A percentile compares a stretch with the other conserved stretches of the same genome.
phyloP scores from a whole-genome alignment of 2,888 invertebrate genomes.

The Abscondita cerata region DNA sequence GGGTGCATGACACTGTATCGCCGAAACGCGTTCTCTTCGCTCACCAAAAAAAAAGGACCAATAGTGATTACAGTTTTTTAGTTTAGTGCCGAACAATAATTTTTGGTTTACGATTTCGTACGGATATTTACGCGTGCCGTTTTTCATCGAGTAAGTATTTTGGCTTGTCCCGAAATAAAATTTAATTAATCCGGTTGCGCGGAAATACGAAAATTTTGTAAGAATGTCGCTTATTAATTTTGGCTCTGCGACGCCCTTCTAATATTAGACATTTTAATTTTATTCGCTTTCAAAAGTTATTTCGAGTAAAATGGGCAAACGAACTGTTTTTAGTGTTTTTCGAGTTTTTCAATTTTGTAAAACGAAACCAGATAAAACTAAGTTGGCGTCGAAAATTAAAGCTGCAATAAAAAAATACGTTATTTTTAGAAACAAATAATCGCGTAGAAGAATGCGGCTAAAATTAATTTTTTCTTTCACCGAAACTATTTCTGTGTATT shows the following conservation, averaged over 20 bases:
- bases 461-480: background rate
- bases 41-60: background rate
- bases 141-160: no score
- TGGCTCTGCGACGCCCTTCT: conserved; percentile 8
- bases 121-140: no score
- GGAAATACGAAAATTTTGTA: background rate
- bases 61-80: no score
- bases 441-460: background rate
- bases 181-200: background rate
- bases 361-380: background rate
- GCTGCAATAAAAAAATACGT: background rate
- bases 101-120: no score
- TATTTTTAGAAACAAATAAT: background rate
- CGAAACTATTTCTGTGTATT: no score
- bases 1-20: conserved; percentile 25
- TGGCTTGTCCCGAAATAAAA: no score
- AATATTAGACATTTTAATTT: conserved; percentile 17
- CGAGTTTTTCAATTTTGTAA: background rate
- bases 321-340: background rate
- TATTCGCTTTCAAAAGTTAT: conserved; percentile 16
- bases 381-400: background rate
- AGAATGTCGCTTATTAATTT: conserved; percentile 9
- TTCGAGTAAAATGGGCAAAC: background rate
- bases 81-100: no score
- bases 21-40: conserved; percentile 13